These are phyloP conservation scores for Platysternon megacephalum DNA, from an alignment of 2,113 vertebrate genomes.

Conservation along the genomic window DNA sequence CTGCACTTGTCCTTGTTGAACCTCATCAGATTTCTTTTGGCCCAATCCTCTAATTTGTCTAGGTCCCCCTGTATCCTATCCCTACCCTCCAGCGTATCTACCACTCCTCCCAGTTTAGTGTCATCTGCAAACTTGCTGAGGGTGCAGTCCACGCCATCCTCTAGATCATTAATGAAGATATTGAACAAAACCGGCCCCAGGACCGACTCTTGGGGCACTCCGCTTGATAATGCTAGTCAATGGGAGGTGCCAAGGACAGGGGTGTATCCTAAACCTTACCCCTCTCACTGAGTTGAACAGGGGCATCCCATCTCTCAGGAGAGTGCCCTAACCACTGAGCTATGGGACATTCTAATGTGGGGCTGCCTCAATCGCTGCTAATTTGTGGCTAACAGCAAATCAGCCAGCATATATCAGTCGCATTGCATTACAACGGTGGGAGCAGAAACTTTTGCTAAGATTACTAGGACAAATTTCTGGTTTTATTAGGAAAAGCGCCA, in stretches of 20 bases:
- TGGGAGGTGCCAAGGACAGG: background rate
- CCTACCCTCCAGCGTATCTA: too few species aligned
- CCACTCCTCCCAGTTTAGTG: too few species aligned
- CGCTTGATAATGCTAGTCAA: background rate
- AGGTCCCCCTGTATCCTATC: too few species aligned
- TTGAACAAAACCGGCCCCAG: too few species aligned
- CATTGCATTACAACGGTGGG: accelerated
- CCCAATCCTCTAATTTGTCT: too few species aligned
- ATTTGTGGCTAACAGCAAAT: background rate
- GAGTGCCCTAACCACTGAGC: background rate
- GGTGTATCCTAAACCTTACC: background rate
- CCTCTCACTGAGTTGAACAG: background rate
- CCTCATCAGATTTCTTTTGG: too few species aligned
- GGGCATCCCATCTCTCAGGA: background rate
- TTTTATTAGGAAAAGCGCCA: background rate
- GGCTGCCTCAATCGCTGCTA: background rate
- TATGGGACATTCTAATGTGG: background rate
- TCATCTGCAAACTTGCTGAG: too few species aligned
- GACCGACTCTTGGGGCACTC: too few species aligned
- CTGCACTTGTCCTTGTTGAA: too few species aligned
- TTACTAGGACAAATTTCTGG: background rate
- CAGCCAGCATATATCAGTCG: background rate
- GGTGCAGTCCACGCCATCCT: too few species aligned
- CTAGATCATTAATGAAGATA: too few species aligned
- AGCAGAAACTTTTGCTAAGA: background rate